These are phyloP conservation scores for Acestrorhynchus altus DNA, from an alignment of 2,797 vertebrate genomes.

Conservation along the genomic window DNA sequence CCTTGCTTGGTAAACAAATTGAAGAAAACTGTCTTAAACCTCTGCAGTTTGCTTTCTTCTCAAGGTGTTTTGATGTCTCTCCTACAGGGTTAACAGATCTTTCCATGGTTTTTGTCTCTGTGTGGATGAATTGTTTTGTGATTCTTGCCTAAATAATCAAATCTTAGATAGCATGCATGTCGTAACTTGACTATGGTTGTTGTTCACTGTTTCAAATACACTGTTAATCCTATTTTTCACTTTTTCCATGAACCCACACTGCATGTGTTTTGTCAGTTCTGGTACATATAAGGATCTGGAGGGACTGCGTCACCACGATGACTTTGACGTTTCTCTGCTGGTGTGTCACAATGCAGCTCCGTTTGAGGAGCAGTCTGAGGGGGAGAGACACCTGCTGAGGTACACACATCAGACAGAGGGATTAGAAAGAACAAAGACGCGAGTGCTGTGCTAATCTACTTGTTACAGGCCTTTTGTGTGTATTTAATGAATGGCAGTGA, in stretches of 20 bases:
- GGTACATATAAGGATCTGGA: conserved; percentile 94
- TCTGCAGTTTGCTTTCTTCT: no score
- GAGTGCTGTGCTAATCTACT: not conserved
- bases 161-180: no score
- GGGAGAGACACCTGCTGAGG: conserved; percentile 91
- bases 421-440: not conserved
- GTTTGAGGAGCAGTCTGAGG: conserved; percentile 95
- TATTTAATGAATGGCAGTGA: not conserved
- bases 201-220: not conserved
- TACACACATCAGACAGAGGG: conserved; percentile 61
- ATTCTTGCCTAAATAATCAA: no score
- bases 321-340: conserved; percentile 95
- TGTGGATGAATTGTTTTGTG: no score
- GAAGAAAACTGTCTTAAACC: no score
- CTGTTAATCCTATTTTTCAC: not conserved
- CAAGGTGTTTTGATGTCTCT: no score
- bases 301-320: conserved; percentile 92
- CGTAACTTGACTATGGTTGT: no score
- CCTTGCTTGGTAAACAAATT: no score
- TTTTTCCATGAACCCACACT: not conserved
- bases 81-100: no score
- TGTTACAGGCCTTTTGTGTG: not conserved
- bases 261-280: conserved; percentile 70
- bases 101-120: no score
- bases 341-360: conserved; percentile 93